A percentile compares a stretch with the other conserved stretches of the same genome.
Evolutionary conservation across 2,888 invertebrate genomes (phyloP).

Genomic region (Caenorhabditis sulstoni): DNA sequence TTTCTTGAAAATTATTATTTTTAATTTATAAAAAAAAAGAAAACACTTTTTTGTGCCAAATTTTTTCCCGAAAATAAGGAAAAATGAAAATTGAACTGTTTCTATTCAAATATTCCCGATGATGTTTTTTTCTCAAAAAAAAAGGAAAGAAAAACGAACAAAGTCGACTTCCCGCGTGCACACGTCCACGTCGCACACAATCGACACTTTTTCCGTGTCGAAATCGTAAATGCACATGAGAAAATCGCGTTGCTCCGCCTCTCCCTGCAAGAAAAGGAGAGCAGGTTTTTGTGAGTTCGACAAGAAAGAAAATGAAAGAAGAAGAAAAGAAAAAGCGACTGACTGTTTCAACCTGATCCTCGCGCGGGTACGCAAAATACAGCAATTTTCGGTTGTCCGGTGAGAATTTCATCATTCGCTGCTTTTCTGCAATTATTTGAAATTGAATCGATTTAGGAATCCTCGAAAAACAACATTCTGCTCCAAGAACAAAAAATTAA

Average conservation of each 20-base stretch:
- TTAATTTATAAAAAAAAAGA: too few relatives aligned
- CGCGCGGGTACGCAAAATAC: slow-evolving; percentile 12
- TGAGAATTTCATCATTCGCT: not conserved
- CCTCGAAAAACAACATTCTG: not conserved
- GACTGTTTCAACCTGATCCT: not conserved
- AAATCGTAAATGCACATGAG: slow-evolving; percentile 26
- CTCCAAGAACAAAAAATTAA: too few relatives aligned
- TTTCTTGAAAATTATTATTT: too few relatives aligned
- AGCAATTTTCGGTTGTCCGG: slow-evolving; percentile 16
- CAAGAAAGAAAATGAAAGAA: too few relatives aligned
- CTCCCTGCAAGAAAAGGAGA: slow-evolving; percentile 3
- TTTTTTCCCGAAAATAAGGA: too few relatives aligned
- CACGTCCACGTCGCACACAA: slow-evolving; percentile 14
- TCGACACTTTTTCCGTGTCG: not conserved
- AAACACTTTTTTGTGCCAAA: too few relatives aligned
- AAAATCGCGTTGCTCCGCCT: not conserved
- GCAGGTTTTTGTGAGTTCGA: too few relatives aligned
- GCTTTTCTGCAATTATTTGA: too few relatives aligned
- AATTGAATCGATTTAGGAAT: too few relatives aligned
- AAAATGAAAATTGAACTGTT: too few relatives aligned
- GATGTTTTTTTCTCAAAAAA: not conserved
- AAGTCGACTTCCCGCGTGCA: not conserved
- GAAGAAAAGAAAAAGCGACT: too few relatives aligned
- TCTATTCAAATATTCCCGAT: too few relatives aligned
- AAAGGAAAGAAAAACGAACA: not conserved